A percentile compares a stretch with the other conserved stretches of the same genome.
These are phyloP conservation scores for Hirtodrosophila duncani DNA, from an alignment of 2,888 invertebrate genomes.

Conservation along the genomic window DNA sequence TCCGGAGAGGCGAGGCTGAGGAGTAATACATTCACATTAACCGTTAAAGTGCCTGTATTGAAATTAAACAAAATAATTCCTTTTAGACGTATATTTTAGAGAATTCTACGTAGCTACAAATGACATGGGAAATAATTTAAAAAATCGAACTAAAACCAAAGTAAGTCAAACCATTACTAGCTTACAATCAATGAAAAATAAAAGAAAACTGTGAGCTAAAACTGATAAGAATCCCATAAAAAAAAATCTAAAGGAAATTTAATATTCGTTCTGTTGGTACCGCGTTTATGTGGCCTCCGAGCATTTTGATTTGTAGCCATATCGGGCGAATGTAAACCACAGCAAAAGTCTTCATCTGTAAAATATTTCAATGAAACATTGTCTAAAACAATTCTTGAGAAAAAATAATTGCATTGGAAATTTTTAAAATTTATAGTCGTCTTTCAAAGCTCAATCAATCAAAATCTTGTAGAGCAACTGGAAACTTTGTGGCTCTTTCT, in stretches of 20 bases:
- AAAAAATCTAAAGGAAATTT: not conserved
- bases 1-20: conserved; percentile 96
- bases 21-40: conserved; percentile 95
- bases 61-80: no score
- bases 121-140: conserved; percentile 4
- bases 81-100: not conserved
- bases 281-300: conserved; percentile 78
- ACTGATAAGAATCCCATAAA: not conserved
- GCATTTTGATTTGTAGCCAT: conserved; percentile 84
- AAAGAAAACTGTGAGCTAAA: not conserved
- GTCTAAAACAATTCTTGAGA: no score
- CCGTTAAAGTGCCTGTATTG: conserved; percentile 89
- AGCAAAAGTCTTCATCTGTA: conserved; percentile 94
- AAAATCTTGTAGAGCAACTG: no score
- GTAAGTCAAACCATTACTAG: not conserved
- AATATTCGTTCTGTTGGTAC: conserved; percentile 63
- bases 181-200: not conserved
- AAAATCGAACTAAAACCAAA: no score
- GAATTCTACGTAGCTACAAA: not conserved
- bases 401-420: no score
- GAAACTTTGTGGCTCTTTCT: no score
- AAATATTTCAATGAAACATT: conserved; percentile 57
- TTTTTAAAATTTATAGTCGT: no score
- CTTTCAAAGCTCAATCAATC: no score
- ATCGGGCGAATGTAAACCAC: conserved; percentile 89